These are phyloP conservation scores for Orthonychiurus folsomi DNA, from an alignment of 2,888 invertebrate species.

Conservation along the genomic window DNA sequence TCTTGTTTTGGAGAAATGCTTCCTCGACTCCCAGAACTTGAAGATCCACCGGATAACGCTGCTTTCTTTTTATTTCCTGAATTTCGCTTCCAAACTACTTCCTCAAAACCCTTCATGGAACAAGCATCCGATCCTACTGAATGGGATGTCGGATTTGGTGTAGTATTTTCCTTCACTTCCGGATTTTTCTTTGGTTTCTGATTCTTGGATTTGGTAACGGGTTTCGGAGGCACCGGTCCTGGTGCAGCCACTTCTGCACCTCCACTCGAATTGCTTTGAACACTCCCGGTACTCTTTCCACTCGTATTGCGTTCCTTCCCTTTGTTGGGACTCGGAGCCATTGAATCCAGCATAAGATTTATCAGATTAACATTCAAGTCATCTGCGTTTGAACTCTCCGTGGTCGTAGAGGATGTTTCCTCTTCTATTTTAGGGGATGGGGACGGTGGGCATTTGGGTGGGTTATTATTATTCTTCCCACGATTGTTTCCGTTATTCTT, in stretches of 20 bases:
- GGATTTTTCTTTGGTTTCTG: slow-evolving; percentile 15
- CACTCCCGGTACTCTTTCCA: slow-evolving; percentile 14
- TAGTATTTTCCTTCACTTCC: slow-evolving; percentile 18
- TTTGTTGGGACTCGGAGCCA: not conserved
- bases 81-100: slow-evolving; percentile 3
- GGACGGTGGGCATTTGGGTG: not conserved
- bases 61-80: not conserved
- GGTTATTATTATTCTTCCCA: not conserved
- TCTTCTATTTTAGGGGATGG: slow-evolving; percentile 46
- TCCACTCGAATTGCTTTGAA: not conserved
- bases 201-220: not conserved
- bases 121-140: not conserved
- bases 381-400: slow-evolving; percentile 59
- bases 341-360: slow-evolving; percentile 18
- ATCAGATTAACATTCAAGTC: slow-evolving; percentile 43
- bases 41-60: slow-evolving; percentile 6
- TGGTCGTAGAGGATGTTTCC: slow-evolving; percentile 62
- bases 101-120: slow-evolving; percentile 11
- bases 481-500: not conserved
- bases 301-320: slow-evolving; percentile 15
- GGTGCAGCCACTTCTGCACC: not conserved
- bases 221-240: not conserved
- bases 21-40: slow-evolving; percentile 11
- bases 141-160: slow-evolving; percentile 12
- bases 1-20: slow-evolving; percentile 23